Evolutionary conservation across 2,113 vertebrate species (phyloP).

Genomic region (Calidris pugnax): DNA sequence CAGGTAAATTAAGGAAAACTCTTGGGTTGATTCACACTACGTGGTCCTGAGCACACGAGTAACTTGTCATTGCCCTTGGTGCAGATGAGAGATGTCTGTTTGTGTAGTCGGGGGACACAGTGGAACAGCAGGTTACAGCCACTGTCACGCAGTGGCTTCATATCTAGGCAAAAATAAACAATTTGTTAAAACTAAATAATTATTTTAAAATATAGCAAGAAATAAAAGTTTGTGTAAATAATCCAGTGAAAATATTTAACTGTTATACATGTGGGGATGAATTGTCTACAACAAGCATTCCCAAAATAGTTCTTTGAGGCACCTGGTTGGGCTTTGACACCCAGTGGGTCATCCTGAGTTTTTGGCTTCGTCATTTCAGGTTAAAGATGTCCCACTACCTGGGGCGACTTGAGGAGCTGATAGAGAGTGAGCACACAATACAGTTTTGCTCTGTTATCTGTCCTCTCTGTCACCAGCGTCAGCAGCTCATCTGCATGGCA

Average conservation of each 20-base stretch:
- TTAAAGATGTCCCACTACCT: not conserved
- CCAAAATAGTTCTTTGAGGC: not conserved
- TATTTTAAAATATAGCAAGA: not conserved
- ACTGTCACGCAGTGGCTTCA: not conserved
- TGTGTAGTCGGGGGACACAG: accelerated
- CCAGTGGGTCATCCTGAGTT: not conserved
- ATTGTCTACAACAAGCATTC: not conserved
- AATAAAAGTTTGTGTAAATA: not conserved
- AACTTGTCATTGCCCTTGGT: not conserved
- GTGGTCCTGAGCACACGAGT: not conserved
- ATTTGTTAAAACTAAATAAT: not conserved
- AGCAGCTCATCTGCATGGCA: slow-evolving; percentile 24
- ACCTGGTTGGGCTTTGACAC: not conserved
- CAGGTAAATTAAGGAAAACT: not conserved
- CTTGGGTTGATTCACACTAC: not conserved
- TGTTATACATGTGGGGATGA: not conserved
- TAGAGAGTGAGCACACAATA: not conserved
- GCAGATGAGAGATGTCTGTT: not conserved
- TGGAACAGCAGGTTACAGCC: not conserved
- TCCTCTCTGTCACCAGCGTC: not conserved
- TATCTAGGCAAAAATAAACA: not conserved
- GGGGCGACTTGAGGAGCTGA: not conserved
- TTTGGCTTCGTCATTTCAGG: not conserved
- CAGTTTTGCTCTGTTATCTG: not conserved
- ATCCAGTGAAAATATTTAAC: not conserved